Base-by-base conservation (phyloP, 2,113 vertebrate species). In the Lamprotornis superbus region DNA sequence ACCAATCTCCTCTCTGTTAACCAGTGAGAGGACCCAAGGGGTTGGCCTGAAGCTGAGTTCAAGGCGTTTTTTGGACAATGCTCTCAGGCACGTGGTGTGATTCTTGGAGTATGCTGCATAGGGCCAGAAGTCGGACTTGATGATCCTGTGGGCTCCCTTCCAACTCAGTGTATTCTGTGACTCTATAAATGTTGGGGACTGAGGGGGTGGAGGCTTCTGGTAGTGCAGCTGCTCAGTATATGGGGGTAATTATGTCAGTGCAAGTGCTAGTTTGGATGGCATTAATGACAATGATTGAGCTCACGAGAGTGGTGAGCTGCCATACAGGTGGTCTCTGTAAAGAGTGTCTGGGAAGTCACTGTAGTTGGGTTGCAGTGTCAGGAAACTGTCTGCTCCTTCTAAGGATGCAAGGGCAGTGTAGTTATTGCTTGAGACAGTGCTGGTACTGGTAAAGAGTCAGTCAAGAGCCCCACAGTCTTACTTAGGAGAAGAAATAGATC, bases 311-410 rank as follows among this genome's bases (percentile, higher is more conserved):
- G 22, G 16, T 18, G 55, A n/a, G 46, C 53, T 12, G 9, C 25
- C 0, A 0, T 30, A 6, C 24, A 39, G 64, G 15, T 22, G 21
- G 6, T 21, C 9, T 16, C 39, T 44, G 24, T 11, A 4, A 5
- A 13, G 23, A 18, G 39, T 3, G 9, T 25, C n/a, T 71, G 56
- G 16, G n/a, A 37, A 49, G 55, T 49, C 24, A 14, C 24, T 7
- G 46, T 5, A 30, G 10, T 3, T 61, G 31, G 7, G 27, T 10
- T 2, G 4, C 63, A 28, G 30, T 22, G 12, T 44, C 47, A n/a
- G 25, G 25, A 33, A 40, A 19, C 47, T 74, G 31, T 40, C 31
- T 61, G 19, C 19, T 77, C 6, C 50, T 69, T 71, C 31, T 24
- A 12, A 61, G n/a, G 28, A 30, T 49, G 7, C 33, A 42, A 7